A percentile compares a stretch with the other conserved stretches of the same genome.
phyloP scores from a whole-genome alignment of 2,797 vertebrate species.

The Mus spretus region DNA sequence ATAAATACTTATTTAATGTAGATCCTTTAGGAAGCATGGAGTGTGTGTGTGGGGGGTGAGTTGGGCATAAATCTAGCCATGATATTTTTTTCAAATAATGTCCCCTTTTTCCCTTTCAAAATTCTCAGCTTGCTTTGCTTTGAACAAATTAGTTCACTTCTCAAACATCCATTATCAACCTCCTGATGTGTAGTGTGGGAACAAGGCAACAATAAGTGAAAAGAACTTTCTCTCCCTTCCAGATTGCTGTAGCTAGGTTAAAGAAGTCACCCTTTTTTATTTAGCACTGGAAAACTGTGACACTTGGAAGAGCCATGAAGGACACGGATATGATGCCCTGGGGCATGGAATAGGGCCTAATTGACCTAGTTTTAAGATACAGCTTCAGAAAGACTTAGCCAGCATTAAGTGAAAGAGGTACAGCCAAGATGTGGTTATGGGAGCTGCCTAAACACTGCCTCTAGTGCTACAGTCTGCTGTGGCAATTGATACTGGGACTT shows the following conservation, averaged over 20 bases:
- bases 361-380: not conserved
- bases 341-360: not conserved
- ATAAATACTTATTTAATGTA: not conserved
- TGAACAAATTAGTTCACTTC: not conserved
- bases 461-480: not conserved
- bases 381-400: not conserved
- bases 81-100: not conserved
- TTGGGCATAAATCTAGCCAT: not conserved
- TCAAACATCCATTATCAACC: no score
- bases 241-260: not conserved
- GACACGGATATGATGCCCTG: not conserved
- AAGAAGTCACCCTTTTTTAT: not conserved
- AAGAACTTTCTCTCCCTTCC: not conserved
- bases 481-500: not conserved
- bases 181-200: not conserved
- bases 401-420: not conserved
- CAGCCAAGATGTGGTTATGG: accelerated
- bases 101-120: not conserved
- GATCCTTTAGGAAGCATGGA: not conserved
- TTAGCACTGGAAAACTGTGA: not conserved
- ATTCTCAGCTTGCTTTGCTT: not conserved
- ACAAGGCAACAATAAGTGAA: not conserved
- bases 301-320: not conserved
- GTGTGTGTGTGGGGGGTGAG: not conserved
- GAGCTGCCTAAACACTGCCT: not conserved